Percentiles rank a stretch among this genome's conserved stretches.
phyloP scores from a whole-genome alignment of 2,797 vertebrate species.

The Pachyuromys duprasi region DNA sequence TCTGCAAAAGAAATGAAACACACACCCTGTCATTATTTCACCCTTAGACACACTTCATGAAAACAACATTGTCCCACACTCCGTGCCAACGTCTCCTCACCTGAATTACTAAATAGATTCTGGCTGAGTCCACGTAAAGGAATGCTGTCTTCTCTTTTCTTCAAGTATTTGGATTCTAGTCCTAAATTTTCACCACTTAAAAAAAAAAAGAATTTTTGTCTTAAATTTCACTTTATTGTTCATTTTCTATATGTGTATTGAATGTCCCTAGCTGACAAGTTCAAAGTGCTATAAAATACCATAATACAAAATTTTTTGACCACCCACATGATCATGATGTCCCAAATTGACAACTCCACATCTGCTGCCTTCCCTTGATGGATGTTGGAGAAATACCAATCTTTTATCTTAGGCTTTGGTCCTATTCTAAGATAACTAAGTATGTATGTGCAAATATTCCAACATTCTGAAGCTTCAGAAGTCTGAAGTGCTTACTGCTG shows the following conservation, averaged over 20 bases:
- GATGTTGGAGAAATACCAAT: not conserved
- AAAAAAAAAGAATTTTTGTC: not conserved
- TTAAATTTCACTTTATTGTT: slow-evolving; percentile 18
- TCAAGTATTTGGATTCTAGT: slow-evolving; percentile 95
- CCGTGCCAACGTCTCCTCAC: slow-evolving; percentile 81
- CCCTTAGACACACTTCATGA: not conserved
- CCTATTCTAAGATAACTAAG: not conserved
- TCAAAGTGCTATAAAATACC: not conserved
- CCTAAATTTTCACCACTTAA: slow-evolving; percentile 88
- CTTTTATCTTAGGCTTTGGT: not conserved
- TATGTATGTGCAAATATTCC: not conserved
- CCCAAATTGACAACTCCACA: not conserved
- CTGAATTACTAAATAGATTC: slow-evolving; percentile 86
- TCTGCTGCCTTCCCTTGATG: not conserved
- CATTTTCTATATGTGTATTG: not conserved
- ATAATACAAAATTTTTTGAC: not conserved
- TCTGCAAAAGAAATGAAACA: slow-evolving; percentile 83
- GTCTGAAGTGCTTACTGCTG: not conserved
- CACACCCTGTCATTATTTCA: not conserved
- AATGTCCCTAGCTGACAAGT: not conserved
- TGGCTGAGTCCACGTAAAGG: slow-evolving; percentile 91
- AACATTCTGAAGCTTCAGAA: not conserved
- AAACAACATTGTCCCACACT: not conserved
- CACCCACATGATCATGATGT: not conserved
- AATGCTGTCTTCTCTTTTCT: slow-evolving; percentile 93